Percentiles rank a stretch among this genome's conserved stretches.
Evolutionary conservation across 2,888 invertebrate species (phyloP).

Genomic region (Phyllotreta cruciferae): DNA sequence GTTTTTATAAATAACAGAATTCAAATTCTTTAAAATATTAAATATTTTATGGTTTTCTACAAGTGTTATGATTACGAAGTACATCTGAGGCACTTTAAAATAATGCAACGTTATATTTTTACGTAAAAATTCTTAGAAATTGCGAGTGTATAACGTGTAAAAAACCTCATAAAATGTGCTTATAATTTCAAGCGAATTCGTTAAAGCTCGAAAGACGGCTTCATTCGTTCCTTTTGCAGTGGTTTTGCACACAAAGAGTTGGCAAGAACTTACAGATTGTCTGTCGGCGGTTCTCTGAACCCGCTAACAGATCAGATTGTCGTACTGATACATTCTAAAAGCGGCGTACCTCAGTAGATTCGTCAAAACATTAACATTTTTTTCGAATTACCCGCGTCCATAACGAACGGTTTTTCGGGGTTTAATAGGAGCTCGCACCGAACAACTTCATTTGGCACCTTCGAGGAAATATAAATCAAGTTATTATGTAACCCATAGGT

Average conservation of each 20-base stretch:
- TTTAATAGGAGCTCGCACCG: too few relatives aligned
- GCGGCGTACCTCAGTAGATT: slow-evolving; percentile 49
- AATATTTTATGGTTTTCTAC: too few relatives aligned
- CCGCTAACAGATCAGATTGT: slow-evolving; percentile 49
- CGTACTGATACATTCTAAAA: slow-evolving; percentile 53
- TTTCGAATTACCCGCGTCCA: too few relatives aligned
- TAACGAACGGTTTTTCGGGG: too few relatives aligned
- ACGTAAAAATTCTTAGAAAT: too few relatives aligned
- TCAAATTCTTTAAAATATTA: too few relatives aligned
- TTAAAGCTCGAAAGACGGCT: not conserved
- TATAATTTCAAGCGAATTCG: not conserved
- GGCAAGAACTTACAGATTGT: slow-evolving; percentile 33
- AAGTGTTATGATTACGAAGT: too few relatives aligned
- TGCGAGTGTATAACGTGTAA: too few relatives aligned
- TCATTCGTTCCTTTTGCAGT: not conserved
- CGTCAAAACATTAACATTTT: slow-evolving; percentile 42
- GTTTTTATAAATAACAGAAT: too few relatives aligned
- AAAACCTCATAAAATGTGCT: not conserved
- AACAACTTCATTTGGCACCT: slow-evolving; percentile 3
- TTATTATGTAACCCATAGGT: slow-evolving; percentile 11
- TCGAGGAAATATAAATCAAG: slow-evolving; percentile 10
- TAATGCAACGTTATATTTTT: too few relatives aligned
- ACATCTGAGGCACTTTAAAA: too few relatives aligned
- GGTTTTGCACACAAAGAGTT: too few relatives aligned
- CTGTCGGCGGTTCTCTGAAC: slow-evolving; percentile 48